Evolutionary conservation across 2,113 vertebrate genomes (phyloP), one percentile per base, ranked within the genome.

Genomic region (Eira barbara): DNA sequence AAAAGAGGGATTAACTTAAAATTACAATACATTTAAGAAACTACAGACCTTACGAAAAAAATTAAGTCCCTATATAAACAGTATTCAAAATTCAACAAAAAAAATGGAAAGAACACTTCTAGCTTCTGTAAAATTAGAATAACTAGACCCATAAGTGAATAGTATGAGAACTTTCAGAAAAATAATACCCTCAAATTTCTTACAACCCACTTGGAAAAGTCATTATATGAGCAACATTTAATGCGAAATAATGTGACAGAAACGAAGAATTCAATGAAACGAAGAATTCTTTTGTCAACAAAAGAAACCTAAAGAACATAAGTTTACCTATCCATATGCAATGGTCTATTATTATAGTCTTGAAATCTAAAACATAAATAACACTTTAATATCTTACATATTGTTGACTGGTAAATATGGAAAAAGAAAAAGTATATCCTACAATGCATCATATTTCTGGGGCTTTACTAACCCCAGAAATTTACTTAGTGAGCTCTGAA

Each of bases 41-140:
- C 3, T 14, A 95, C 0, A 83, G 13, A 7, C 63, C 90, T 93
- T 89, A 92, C 31, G 2, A 92, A 97, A 83, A 83, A 90, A 65
- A 85, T 57, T 65, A 96, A 61, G 91, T 47, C 6, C 13, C 17
- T 94, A 71, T 27, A 67, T 8, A 93, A 93, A 96, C 9, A 94
- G 15, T n/a, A 80, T 79, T 91, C 4, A 89, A 97, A 91, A 91
- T 93, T 61, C 91, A 95, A 95, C 4, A 63, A 74, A 87, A 74
- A 87, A 97, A 59, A 85, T 65, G 7, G 61, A 69, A 17, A 57
- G 5, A 76, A 86, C 7, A 85, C 2, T 80, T n/a, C 27, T 78
- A 84, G 4, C 57, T 85, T 81, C 45, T 86, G 0, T 92, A 76
- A 93, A 93, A 76, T 90, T 63, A 82, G 31, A 94, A 36, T 52